Evolutionary conservation across 2,888 invertebrate genomes (phyloP), one percentile per base, ranked within the genome.

Genomic region (Acleris literana): DNA sequence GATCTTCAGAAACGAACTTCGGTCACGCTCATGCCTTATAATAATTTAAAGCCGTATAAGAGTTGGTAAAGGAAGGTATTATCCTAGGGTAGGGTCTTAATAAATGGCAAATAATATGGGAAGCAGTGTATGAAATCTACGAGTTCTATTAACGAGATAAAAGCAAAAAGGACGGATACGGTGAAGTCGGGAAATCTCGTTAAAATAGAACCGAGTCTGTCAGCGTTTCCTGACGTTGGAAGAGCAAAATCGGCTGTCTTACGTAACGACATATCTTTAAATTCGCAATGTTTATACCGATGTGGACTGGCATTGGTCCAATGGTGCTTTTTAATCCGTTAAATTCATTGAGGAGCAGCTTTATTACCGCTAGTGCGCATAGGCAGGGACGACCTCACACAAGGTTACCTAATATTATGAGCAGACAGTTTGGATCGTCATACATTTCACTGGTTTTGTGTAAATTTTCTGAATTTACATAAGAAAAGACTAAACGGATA

Each of bases 271-370:
- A 86, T 86, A 87, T 86, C 86, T 90, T 87, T 85, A 87, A 84
- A 90, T 86, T 87, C 82, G 80, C 85, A 83, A 86, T 90, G 90
- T 92, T 90, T 90, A 89, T 86, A 82, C 86, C 83, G 81, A 83
- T 81, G 83, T 75, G 84, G 85, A 80, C 83, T 92, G 92, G 92
- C 90, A 80, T 53, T 48, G 64, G 64, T 84, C 92, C 92, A 92
- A 84, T 85, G 82, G 83, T 85, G 86, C 81, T 90, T 91, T 90
- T 91, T 90, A 91, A 90, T 90, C 86, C 82, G 84, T 90, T 87
- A 76, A 81, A 89, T 90, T 90, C 91, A 91, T 91, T 91, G 83
- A 90, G 84, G 85, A 82, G 86, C 84, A 81, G 83, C 76, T 90
- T 87, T 90, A 90, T 88, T 81, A 85, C 80, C 78, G 52, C 82